Conservation (phyloP, 1,140 invertebrate genomes). For the Panagrolaimus sp. region DNA sequence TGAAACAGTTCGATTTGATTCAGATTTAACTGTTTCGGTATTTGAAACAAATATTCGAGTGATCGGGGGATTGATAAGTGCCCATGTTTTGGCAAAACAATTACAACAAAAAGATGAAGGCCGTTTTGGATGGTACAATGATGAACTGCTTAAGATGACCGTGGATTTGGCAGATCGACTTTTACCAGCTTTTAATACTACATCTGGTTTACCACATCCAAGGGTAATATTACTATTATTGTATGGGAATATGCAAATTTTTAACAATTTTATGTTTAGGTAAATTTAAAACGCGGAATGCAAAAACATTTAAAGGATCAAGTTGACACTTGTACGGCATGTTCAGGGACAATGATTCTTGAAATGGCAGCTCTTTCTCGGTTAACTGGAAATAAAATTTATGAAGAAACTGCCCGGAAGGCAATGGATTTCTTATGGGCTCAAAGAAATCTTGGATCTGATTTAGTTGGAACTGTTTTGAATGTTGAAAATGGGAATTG, state of each 20-base stretch:
- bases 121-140: slow-evolving; percentile 81
- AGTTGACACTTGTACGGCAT: slow-evolving; percentile 84
- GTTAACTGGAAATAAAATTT: slow-evolving; percentile 82
- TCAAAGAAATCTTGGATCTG: slow-evolving; percentile 78
- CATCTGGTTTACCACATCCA: slow-evolving; percentile 91
- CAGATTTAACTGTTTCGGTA: slow-evolving; percentile 88
- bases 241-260: background rate
- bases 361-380: slow-evolving; percentile 92
- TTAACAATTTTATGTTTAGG: slow-evolving; percentile 63
- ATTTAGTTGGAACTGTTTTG: slow-evolving; percentile 85
- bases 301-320: slow-evolving; percentile 72
- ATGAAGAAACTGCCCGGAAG: slow-evolving; percentile 84
- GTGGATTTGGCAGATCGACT: slow-evolving; percentile 84
- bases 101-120: slow-evolving; percentile 70
- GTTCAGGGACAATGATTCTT: slow-evolving; percentile 94
- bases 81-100: slow-evolving; percentile 80
- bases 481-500: slow-evolving; percentile 96
- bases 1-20: slow-evolving; percentile 75
- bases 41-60: slow-evolving; percentile 97
- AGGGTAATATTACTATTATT: slow-evolving; percentile 66
- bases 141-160: slow-evolving; percentile 80
- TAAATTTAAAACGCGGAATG: slow-evolving; percentile 83
- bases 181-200: slow-evolving; percentile 91
- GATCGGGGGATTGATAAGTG: slow-evolving; percentile 71
- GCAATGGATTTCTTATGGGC: slow-evolving; percentile 96